Evolutionary conservation across 1,140 invertebrate species (phyloP).

Genomic region (Temnothorax longispinosus): DNA sequence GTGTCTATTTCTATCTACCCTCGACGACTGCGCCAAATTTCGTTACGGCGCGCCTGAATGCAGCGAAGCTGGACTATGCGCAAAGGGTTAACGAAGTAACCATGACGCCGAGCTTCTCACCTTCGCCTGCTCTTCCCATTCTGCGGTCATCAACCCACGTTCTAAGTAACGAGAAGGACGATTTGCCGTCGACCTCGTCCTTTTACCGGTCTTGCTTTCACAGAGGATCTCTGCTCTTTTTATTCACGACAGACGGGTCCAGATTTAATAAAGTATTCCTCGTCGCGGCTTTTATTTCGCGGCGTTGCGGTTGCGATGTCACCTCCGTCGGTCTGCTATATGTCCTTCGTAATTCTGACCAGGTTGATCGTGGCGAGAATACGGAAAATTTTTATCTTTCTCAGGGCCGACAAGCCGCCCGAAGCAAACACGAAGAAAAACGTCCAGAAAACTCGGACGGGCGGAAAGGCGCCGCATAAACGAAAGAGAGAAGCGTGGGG

Average conservation of each 20-base stretch:
- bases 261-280: constrained; percentile 59
- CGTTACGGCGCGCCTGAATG: constrained; percentile 35
- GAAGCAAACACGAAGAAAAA: constrained; percentile 59
- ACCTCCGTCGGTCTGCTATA: not conserved
- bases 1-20: constrained; percentile 22
- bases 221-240: constrained; percentile 23
- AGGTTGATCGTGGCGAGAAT: constrained; percentile 67
- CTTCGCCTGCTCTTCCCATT: constrained; percentile 23
- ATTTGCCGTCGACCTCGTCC: constrained; percentile 9
- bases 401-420: constrained; percentile 50
- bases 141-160: constrained; percentile 42
- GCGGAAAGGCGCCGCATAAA: constrained; percentile 17
- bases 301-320: constrained; percentile 11
- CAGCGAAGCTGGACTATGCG: constrained; percentile 28
- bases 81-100: constrained; percentile 62
- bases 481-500: constrained; percentile 22
- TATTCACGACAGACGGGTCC: constrained; percentile 30
- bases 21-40: constrained; percentile 35
- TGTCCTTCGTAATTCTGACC: constrained; percentile 61
- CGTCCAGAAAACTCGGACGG: constrained; percentile 15
- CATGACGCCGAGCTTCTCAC: constrained; percentile 31
- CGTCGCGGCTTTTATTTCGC: constrained; percentile 33
- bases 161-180: constrained; percentile 34
- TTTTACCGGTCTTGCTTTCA: not conserved
- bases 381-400: constrained; percentile 67